These are phyloP conservation scores for Ganaspis sp. DNA, from an alignment of 1,140 invertebrate genomes.

Conservation along the genomic window DNA sequence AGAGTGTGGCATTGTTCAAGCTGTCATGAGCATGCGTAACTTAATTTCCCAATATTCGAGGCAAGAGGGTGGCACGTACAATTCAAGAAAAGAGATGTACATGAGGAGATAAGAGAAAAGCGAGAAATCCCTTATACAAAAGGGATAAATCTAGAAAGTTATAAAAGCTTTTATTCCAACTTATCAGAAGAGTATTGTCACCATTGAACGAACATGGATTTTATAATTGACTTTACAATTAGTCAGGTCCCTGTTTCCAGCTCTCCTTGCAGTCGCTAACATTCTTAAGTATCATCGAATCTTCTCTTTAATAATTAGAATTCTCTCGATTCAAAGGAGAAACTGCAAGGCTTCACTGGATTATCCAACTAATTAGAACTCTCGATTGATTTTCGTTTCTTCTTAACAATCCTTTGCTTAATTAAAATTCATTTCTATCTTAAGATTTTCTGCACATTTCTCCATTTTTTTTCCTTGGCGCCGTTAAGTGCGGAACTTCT, in stretches of 20 bases:
- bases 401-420: slow-evolving; percentile 54
- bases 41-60: slow-evolving; percentile 58
- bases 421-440: slow-evolving; percentile 57
- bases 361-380: slow-evolving; percentile 59
- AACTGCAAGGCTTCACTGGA: slow-evolving; percentile 31
- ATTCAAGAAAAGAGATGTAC: slow-evolving; percentile 23
- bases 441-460: not conserved
- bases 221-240: slow-evolving; percentile 66
- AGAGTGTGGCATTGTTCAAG: slow-evolving; percentile 32
- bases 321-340: slow-evolving; percentile 35
- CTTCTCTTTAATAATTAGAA: slow-evolving; percentile 54
- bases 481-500: not conserved
- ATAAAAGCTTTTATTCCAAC: not conserved
- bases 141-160: not conserved
- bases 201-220: slow-evolving; percentile 20
- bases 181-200: slow-evolving; percentile 54
- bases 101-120: not conserved
- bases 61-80: not conserved
- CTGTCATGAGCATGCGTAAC: slow-evolving; percentile 64
- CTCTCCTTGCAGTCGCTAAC: slow-evolving; percentile 28
- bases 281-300: slow-evolving; percentile 45
- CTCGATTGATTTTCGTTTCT: slow-evolving; percentile 54
- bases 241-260: slow-evolving; percentile 42
- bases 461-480: not conserved
- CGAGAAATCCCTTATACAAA: not conserved